Evolutionary conservation across 2,888 invertebrate species (phyloP), one percentile per base, ranked within the genome.

Genomic region (Willowsia nigromaculata): DNA sequence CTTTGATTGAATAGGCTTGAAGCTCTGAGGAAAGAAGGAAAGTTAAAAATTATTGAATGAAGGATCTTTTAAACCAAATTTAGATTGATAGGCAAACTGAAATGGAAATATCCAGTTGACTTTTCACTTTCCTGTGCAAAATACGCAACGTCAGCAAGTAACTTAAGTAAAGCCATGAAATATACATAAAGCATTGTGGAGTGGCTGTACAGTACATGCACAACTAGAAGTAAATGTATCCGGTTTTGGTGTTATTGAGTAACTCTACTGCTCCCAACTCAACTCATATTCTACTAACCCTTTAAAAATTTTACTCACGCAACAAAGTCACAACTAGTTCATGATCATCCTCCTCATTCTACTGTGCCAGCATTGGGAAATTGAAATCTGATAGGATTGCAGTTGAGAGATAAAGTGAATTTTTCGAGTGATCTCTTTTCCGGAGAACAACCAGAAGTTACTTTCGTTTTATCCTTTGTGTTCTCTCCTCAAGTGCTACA

Each of bases 351-450:
- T 40, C 33, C 1, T 56, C n/a, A n/a, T n/a, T 59, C 33, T 40
- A 56, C 78, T n/a, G 50, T 53, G 53, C 25, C 27, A n/a, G n/a
- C n/a, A n/a, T 59, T 15, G 22, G 80, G 80, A 80, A 80, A 80
- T 80, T 80, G 80, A 80, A 80, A 80, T 80, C 59, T 59, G 80
- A 80, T 80, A 56, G 37, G 7, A 56, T 18, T 53, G n/a, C 40
- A 59, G 33, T 33, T 11, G 47, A 22, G 33, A 3, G 47, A 18
- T 47, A 25, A n/a, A 50, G 33, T 0, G 40, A 5, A 74, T 15
- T 74, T 22, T 78, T 25, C 25, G 3, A 56, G 53, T 5, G n/a
- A 40, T 15, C 15, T 50, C 13, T 76, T 43, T 71, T 40, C 25
- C 40, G 6, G 18, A 71, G 76, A 76, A 62, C 4, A 15, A 27